Evolutionary conservation across 2,797 vertebrate genomes (phyloP).

Genomic region (Esox masquinongy): DNA sequence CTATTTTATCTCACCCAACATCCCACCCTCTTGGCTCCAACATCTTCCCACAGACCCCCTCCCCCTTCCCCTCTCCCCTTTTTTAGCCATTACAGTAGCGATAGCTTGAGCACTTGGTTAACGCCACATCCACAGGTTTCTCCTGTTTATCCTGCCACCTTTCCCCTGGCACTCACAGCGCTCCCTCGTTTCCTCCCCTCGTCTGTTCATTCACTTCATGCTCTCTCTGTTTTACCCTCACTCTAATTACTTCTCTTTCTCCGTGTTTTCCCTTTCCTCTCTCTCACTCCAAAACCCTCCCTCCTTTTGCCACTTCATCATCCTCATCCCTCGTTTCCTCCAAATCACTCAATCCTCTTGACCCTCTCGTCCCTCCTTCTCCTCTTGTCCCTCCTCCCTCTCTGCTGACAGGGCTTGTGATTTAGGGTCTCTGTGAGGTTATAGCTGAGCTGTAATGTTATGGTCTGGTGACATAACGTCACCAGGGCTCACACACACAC

Average conservation of each 20-base stretch:
- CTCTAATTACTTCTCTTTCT: neutral
- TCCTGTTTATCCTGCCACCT: neutral
- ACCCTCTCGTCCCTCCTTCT: neutral
- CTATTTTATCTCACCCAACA: neutral
- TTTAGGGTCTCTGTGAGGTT: slow-evolving; percentile 42
- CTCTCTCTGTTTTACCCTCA: neutral
- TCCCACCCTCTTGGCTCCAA: neutral
- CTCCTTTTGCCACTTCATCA: neutral
- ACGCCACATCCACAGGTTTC: neutral
- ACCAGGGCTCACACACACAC: slow-evolving; percentile 3
- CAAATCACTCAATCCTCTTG: neutral
- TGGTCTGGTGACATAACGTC: slow-evolving; percentile 20
- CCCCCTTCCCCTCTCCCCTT: neutral
- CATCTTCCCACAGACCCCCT: neutral
- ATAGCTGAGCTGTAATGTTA: slow-evolving; percentile 32
- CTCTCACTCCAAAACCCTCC: neutral
- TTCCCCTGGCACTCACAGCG: neutral
- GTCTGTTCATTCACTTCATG: too few relatives aligned
- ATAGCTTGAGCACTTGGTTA: neutral
- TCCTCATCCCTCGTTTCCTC: neutral
- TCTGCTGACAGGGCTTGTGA: slow-evolving; percentile 51
- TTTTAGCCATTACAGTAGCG: neutral
- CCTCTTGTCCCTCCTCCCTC: neutral
- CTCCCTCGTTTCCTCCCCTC: neutral
- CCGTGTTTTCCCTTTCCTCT: neutral